Evolutionary conservation across 1,140 invertebrate genomes (phyloP).

Genomic region (Drosophila pruinosa): DNA sequence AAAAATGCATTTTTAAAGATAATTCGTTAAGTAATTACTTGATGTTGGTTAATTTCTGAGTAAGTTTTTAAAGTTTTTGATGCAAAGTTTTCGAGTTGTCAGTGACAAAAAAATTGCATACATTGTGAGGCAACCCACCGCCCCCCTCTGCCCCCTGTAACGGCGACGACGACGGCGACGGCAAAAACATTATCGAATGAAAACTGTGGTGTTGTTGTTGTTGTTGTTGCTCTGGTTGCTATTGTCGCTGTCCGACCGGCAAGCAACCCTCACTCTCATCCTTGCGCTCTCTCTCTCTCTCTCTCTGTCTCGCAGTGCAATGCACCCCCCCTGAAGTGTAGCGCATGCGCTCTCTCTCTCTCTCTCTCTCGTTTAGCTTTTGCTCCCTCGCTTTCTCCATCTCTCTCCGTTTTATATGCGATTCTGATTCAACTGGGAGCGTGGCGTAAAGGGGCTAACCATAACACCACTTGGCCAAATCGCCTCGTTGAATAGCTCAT

Average conservation of each 20-base stretch:
- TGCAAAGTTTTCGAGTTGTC: slow-evolving; percentile 60
- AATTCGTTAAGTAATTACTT: slow-evolving; percentile 58
- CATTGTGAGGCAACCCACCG: slow-evolving; percentile 40
- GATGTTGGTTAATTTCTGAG: slow-evolving; percentile 47
- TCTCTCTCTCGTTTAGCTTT: slow-evolving; percentile 6
- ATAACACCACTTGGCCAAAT: slow-evolving; percentile 82
- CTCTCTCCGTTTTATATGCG: slow-evolving; percentile 63
- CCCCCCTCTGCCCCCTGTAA: not conserved
- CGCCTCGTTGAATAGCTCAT: slow-evolving; percentile 81
- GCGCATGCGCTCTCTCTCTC: slow-evolving; percentile 29
- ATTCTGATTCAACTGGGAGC: slow-evolving; percentile 80
- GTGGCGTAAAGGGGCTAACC: slow-evolving; percentile 79
- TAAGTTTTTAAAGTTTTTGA: slow-evolving; percentile 74
- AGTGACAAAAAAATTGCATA: slow-evolving; percentile 70
- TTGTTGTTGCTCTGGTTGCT: slow-evolving; percentile 29
- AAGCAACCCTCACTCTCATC: slow-evolving; percentile 52
- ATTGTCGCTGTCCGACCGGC: slow-evolving; percentile 38
- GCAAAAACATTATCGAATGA: slow-evolving; percentile 42
- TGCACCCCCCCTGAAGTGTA: slow-evolving; percentile 8
- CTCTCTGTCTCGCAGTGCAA: slow-evolving; percentile 8
- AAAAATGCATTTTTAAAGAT: slow-evolving; percentile 80
- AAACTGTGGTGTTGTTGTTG: slow-evolving; percentile 18
- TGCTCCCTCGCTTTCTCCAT: not conserved
- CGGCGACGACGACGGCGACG: not conserved
- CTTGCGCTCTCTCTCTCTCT: not conserved